A percentile compares a stretch with the other conserved stretches of the same genome.
These are phyloP conservation scores for Archocentrus centrarchus DNA, from an alignment of 2,113 vertebrate genomes.

Conservation along the genomic window DNA sequence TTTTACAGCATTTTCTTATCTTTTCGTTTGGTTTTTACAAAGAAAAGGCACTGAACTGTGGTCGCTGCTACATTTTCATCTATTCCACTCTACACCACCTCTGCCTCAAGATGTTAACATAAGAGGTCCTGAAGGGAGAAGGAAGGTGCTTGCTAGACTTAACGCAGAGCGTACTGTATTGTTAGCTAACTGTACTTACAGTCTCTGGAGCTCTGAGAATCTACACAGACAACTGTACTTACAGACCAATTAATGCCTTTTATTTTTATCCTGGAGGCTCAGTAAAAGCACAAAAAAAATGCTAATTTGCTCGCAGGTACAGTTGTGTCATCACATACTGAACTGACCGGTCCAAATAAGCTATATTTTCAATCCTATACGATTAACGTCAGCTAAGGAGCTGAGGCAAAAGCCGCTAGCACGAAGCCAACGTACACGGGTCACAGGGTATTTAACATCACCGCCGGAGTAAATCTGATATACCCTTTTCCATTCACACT, in stretches of 20 bases:
- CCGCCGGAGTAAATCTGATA: slow-evolving; percentile 22
- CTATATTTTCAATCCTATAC: background rate
- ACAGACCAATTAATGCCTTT: background rate
- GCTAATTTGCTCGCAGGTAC: background rate
- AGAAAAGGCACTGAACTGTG: too few relatives aligned
- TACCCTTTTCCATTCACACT: slow-evolving; percentile 34
- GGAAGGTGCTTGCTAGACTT: slow-evolving; percentile 2
- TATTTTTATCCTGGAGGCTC: background rate
- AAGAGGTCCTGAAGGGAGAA: background rate
- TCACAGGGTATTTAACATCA: slow-evolving; percentile 21
- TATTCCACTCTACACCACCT: too few relatives aligned
- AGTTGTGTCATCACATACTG: background rate
- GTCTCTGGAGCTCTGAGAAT: too few relatives aligned
- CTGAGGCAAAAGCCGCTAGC: background rate
- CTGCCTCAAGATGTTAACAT: background rate
- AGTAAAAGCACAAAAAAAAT: background rate
- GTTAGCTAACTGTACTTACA: background rate
- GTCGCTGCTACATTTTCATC: too few relatives aligned
- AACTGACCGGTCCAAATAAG: background rate
- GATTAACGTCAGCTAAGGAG: background rate
- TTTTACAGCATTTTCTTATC: too few relatives aligned
- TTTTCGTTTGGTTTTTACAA: too few relatives aligned
- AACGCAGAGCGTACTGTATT: background rate
- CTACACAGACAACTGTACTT: background rate
- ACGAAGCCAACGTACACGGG: background rate